Base-by-base conservation (phyloP, 2,113 vertebrate genomes). In the Chauna torquata region DNA sequence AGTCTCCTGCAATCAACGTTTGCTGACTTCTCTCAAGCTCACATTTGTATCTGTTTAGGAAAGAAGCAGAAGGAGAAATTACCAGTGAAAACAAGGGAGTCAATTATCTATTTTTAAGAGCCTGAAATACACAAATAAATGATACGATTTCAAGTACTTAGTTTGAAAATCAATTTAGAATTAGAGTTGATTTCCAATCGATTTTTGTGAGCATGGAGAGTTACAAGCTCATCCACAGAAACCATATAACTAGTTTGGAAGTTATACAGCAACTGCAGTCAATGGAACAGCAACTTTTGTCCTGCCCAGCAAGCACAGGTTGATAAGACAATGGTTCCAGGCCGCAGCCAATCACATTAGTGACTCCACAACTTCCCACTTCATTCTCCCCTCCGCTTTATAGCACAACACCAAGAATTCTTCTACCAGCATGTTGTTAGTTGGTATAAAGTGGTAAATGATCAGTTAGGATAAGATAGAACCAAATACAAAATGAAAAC, bases 1-100 rank as follows among this genome's bases (percentile, higher is more conserved):
- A 59, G 10, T 99, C 99, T 90, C 93, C 97, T 55, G 92, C 40
- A 68, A 79, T 87, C 2, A 74, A 44, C 2, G 94, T 95, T 32
- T 98, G 97, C 57, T 98, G 99, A 78, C 97, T 99, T 96, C 98
- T 98, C 93, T 99, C 99, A 84, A 99, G 91, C 68, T 99, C 99
- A 95, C 97, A 98, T 97, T 99, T 99, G 95, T 97, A 98, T 91
- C 99, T 99, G 95, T 96, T 94, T 18, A 88, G 84, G 82, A 96
- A 86, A 71, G 32, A 85, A 93, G 24, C 25, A 47, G 47, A 45
- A 79, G n/a, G 8, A 66, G 42, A 52, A 77, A 52, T 95, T 64
- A 95, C 28, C 70, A 61, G 68, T 36, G 12, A 50, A 71, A 88
- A 59, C 3, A 16, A 76, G 68, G 62, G 82, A 4, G 13, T 36